These are phyloP conservation scores for Tetranychus truncatus DNA, from an alignment of 2,888 invertebrate species.

Conservation along the genomic window DNA sequence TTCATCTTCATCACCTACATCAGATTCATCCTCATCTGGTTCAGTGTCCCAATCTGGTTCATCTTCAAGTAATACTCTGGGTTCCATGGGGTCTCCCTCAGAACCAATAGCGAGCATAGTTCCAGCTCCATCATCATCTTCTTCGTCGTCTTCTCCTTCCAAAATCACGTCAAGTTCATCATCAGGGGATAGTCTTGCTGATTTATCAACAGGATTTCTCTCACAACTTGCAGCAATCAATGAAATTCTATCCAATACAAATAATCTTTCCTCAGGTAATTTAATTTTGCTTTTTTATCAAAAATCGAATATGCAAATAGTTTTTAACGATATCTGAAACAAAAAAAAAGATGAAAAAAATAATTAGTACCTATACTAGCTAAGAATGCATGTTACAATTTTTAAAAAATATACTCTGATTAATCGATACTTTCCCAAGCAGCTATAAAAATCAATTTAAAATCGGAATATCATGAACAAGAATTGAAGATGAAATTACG, in stretches of 20 bases:
- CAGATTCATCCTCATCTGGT: not conserved
- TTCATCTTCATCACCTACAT: not conserved
- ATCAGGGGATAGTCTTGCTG: not conserved
- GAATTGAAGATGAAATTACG: not conserved
- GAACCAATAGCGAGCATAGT: not conserved
- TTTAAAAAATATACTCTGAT: too few species aligned
- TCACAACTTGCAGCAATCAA: not conserved
- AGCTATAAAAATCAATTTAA: too few species aligned
- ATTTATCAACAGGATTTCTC: slow-evolving; percentile 3
- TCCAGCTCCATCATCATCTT: slow-evolving; percentile 8
- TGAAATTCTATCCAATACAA: slow-evolving; percentile 5
- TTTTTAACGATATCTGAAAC: not conserved
- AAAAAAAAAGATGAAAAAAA: too few species aligned
- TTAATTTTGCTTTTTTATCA: not conserved
- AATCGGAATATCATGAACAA: not conserved
- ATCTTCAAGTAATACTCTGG: not conserved
- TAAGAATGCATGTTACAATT: too few species aligned
- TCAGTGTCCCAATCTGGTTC: not conserved
- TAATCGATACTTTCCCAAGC: too few species aligned
- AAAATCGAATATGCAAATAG: not conserved
- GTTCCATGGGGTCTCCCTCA: not conserved
- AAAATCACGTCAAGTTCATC: not conserved
- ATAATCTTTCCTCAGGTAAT: not conserved
- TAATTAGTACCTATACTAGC: too few species aligned
- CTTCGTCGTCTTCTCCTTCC: not conserved